Evolutionary conservation across 2,888 invertebrate genomes (phyloP), one percentile per base, ranked within the genome.

Genomic region (Plagiodera versicolora): DNA sequence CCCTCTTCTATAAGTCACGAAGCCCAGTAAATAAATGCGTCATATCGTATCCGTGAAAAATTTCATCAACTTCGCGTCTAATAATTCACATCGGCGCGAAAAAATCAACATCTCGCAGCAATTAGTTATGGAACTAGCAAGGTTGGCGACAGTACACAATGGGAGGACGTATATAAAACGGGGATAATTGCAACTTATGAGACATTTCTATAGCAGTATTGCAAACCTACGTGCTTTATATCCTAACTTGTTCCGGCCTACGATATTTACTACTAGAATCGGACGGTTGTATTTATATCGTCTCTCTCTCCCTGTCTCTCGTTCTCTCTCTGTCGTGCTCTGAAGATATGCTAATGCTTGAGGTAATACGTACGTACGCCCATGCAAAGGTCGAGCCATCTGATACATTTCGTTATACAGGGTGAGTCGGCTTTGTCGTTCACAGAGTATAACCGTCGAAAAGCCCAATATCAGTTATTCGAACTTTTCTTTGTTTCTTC

Each of bases 151-250:
- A 72, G 68, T 74, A 66, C 70, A 76, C 77, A 77, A 77, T 77
- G 72, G 75, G 76, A 77, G 77, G 76, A 77, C 75, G 76, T 74
- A 73, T 77, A 77, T 74, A 74, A 76, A 76, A 76, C 77, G 74
- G 72, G 72, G 73, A 77, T 79, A 79, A 79, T 79, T 79, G 78
- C 78, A 74, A 79, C 75, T 78, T 79, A 79, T 78, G 78, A 69
- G 78, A 77, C 77, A 69, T 75, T 78, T 76, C 77, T 78, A 73
- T 76, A 75, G 74, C 75, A 71, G 72, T 72, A 75, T 72, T 72
- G 71, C 72, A 75, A 71, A 71, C 78, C 77, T 72, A 77, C 77
- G 71, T 74, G 64, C 64, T 74, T 74, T 75, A 75, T 74, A 74
- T 66, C 69, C 74, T 72, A 71, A 74, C 76, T 73, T 72, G 72